Evolutionary conservation across 2,888 invertebrate species (phyloP).

Genomic region (Anticlea derivata): DNA sequence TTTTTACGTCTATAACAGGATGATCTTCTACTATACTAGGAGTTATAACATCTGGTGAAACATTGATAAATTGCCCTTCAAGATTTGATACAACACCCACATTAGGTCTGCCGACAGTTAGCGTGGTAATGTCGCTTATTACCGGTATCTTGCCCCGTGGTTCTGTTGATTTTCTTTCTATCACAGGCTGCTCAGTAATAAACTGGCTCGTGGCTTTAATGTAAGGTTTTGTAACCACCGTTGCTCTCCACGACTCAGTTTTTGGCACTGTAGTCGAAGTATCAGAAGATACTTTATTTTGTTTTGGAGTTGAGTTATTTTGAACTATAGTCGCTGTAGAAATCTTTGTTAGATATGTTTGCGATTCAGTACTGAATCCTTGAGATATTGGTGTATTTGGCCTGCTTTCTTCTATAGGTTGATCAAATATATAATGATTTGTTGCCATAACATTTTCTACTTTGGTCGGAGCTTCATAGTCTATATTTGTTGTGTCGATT

Average conservation of each 20-base stretch:
- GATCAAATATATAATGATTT: background rate
- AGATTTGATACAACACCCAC: background rate
- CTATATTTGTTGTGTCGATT: no score
- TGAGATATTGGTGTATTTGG: background rate
- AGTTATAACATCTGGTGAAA: background rate
- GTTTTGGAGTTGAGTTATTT: background rate
- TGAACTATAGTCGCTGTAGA: background rate
- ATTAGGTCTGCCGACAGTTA: background rate
- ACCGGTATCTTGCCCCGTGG: background rate
- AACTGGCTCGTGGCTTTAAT: background rate
- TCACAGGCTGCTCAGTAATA: background rate
- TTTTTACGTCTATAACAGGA: background rate
- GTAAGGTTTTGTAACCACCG: background rate
- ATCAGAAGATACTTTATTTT: background rate
- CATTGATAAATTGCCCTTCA: background rate
- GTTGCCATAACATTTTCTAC: background rate
- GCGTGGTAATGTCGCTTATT: background rate
- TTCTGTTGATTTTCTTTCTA: slow-evolving; percentile 1
- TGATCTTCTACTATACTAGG: background rate
- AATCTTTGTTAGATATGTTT: background rate
- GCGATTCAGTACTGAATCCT: background rate
- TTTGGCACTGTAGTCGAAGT: background rate
- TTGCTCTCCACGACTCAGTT: background rate
- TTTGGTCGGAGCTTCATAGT: no score
- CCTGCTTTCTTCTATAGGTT: background rate